Evolutionary conservation across 1,140 invertebrate genomes (phyloP), one percentile per base, ranked within the genome.

Genomic region (Conopomorpha cramerella): DNA sequence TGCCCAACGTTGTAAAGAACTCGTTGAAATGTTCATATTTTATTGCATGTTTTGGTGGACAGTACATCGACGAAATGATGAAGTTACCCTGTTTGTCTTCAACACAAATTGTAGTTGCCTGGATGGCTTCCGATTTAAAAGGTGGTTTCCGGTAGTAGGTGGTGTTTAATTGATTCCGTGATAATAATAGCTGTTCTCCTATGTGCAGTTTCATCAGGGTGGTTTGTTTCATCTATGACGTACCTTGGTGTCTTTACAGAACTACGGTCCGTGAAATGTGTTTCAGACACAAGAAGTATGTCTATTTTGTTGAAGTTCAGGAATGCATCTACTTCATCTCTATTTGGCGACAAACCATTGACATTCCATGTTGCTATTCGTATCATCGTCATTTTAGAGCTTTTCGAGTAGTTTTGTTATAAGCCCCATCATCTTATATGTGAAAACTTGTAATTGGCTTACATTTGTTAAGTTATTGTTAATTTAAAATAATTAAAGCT

Each of bases 1-100:
- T 13, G 2, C 54, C 51, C n/a, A 64, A 35, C 13, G 36, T 34
- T 16, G 37, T 33, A 38, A 55, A 46, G 25, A 41, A 49, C 0
- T 33, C n/a, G 8, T 17, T n/a, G 27, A 56, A 56, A 35, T 43
- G n/a, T 16, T 41, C 19, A 16, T 31, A 19, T 8, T n/a, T 40
- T 8, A 55, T 34, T 8, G 30, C 19, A 33, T 44, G 41, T 29
- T 32, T 46, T 23, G 50, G 49, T 18, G 48, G 49, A 27, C 52
- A 51, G 40, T 56, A 58, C 6, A 54, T 33, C 10, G 53, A 34
- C 6, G 40, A 32, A 3, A 41, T 8, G 14, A 2, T 37, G 7
- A 37, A n/a, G 12, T 18, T 8, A 3, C 36, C 37, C 2, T 4
- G 14, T 17, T 30, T 27, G 16, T 34, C 36, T 2, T 29, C 2